These are phyloP conservation scores for Hofmannophila pseudospretella DNA, from an alignment of 2,888 invertebrate genomes.

Conservation along the genomic window DNA sequence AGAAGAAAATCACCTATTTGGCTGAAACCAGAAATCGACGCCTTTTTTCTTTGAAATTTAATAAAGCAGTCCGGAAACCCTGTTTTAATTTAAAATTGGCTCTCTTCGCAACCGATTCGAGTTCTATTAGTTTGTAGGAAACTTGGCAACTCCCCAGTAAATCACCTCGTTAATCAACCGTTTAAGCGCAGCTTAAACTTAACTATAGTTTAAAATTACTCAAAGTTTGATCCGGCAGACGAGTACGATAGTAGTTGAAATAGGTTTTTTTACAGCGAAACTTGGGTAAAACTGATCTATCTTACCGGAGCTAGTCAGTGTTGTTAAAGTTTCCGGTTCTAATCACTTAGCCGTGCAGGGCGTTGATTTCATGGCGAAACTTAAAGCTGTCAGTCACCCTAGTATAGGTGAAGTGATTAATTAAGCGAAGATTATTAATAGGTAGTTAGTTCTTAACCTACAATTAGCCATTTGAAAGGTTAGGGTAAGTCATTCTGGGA, in stretches of 20 bases:
- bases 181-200: conserved; percentile 51
- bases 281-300: neutral
- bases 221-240: conserved; percentile 29
- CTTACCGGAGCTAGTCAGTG: neutral
- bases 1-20: too few relatives aligned
- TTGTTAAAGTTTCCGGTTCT: neutral
- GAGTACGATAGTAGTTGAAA: conserved; percentile 1
- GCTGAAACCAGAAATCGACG: neutral
- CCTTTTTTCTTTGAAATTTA: neutral
- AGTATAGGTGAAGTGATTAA: too few relatives aligned
- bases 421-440: too few relatives aligned
- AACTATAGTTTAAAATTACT: conserved; percentile 35
- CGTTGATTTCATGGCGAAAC: neutral
- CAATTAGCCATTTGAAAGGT: too few relatives aligned
- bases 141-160: conserved; percentile 36
- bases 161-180: conserved; percentile 54
- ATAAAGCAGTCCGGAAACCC: conserved; percentile 12
- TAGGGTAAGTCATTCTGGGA: too few relatives aligned
- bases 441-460: too few relatives aligned
- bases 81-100: conserved; percentile 14
- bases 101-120: conserved; percentile 17
- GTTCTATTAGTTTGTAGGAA: conserved; percentile 23
- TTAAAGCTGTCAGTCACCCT: too few relatives aligned
- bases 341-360: neutral
- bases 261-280: neutral